Conservation (phyloP, 2,113 vertebrate genomes). For the Numida meleagris region DNA sequence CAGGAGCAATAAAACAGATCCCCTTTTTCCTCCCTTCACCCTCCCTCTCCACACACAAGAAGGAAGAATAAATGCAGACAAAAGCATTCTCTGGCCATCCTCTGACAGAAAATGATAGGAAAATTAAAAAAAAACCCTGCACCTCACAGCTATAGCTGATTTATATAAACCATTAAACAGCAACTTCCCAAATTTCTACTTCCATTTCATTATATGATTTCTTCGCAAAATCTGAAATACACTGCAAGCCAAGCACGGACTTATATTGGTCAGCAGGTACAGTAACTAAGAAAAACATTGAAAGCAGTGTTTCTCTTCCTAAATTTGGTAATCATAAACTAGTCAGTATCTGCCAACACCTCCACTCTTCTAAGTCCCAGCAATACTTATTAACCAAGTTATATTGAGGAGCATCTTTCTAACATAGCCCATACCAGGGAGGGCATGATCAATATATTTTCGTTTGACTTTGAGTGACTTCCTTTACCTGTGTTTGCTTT, state of each 20-base stretch:
- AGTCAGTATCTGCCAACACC: neutral
- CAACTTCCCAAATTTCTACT: neutral
- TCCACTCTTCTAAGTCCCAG: neutral
- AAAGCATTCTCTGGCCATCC: neutral
- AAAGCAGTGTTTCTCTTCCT: neutral
- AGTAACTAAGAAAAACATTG: neutral
- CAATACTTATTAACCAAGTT: neutral
- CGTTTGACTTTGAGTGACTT: neutral
- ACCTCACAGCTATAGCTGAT: neutral
- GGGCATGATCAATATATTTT: neutral
- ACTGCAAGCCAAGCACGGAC: neutral
- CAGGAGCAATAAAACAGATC: neutral
- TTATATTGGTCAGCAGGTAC: neutral
- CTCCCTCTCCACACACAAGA: neutral
- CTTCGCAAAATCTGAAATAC: neutral
- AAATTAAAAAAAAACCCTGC: neutral
- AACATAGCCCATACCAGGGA: rapidly evolving
- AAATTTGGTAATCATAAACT: neutral
- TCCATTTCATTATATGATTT: neutral
- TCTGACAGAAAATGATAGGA: neutral
- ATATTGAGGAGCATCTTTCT: neutral
- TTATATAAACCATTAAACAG: neutral
- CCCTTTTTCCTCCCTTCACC: neutral
- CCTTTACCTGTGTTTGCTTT: neutral
- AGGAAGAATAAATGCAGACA: neutral